phyloP scores from a whole-genome alignment of 2,888 invertebrate genomes.

The Gastracanthus pulcherrimus region DNA sequence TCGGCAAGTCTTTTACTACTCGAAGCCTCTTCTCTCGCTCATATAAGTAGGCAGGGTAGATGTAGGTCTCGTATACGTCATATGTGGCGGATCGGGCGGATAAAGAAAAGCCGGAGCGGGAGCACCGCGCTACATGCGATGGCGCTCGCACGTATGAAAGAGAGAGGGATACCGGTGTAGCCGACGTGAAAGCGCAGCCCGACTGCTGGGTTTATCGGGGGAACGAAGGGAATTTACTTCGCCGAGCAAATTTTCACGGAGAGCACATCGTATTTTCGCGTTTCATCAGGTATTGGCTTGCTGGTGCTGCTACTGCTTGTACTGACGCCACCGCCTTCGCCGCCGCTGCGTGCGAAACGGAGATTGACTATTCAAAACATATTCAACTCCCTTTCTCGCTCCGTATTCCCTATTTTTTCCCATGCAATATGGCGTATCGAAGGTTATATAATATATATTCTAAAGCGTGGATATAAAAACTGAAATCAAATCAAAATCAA shows the following conservation, averaged over 20 bases:
- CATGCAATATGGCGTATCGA: background rate
- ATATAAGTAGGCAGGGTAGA: background rate
- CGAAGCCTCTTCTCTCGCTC: conserved; percentile 22
- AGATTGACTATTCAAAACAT: conserved; percentile 47
- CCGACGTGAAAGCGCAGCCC: too few relatives aligned
- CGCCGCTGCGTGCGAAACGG: background rate
- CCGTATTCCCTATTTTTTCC: background rate
- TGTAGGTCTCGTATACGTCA: background rate
- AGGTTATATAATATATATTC: too few relatives aligned
- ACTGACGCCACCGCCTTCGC: background rate
- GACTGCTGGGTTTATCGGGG: conserved; percentile 18
- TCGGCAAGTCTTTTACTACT: conserved; percentile 40
- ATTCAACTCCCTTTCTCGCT: background rate
- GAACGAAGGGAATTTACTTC: conserved; percentile 34
- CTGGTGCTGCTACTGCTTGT: background rate
- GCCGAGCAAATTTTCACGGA: conserved; percentile 26
- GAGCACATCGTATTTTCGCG: conserved; percentile 35
- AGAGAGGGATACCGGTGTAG: background rate
- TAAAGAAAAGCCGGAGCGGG: background rate
- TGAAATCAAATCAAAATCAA: conserved; percentile 30
- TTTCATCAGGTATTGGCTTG: conserved; percentile 43
- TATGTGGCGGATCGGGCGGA: background rate
- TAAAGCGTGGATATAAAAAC: background rate
- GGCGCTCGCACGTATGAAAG: background rate
- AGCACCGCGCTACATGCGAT: background rate